A percentile compares a stretch with the other conserved stretches of the same genome.
Conservation (phyloP, 2,797 vertebrate species). For the Paguma larvata region DNA sequence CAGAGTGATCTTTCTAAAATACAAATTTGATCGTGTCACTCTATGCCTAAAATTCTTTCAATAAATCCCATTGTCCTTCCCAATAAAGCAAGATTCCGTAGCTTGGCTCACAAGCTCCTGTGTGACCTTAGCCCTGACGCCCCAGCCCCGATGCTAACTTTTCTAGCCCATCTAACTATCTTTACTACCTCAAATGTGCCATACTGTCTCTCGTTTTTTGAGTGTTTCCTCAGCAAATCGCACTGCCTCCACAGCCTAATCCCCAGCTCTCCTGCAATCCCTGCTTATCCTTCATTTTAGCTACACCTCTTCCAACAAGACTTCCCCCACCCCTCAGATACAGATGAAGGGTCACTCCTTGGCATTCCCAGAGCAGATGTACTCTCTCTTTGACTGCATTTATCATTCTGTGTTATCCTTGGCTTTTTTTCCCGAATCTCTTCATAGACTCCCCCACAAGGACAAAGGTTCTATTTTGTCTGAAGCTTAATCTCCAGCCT, state of each 20-base stretch:
- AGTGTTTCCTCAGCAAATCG: background rate
- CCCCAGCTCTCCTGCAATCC: background rate
- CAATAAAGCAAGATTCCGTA: background rate
- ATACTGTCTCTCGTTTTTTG: background rate
- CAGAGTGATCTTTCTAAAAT: background rate
- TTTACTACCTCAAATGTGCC: background rate
- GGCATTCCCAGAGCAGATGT: background rate
- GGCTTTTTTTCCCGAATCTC: background rate
- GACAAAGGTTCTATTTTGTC: background rate
- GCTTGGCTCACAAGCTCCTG: background rate
- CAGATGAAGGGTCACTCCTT: background rate
- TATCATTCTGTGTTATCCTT: background rate
- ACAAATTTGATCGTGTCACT: background rate
- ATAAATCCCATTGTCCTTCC: background rate
- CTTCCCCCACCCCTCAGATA: background rate
- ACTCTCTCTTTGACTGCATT: background rate
- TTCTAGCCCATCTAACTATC: background rate
- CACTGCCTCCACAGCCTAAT: background rate
- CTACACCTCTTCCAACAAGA: background rate
- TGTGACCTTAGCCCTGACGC: background rate
- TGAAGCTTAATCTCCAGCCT: background rate
- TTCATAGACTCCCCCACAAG: background rate
- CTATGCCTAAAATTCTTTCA: background rate
- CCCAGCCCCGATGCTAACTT: background rate
- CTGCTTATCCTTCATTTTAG: background rate